Evolutionary conservation across 2,888 invertebrate genomes (phyloP), one percentile per base, ranked within the genome.

Genomic region (Xanthia togata): DNA sequence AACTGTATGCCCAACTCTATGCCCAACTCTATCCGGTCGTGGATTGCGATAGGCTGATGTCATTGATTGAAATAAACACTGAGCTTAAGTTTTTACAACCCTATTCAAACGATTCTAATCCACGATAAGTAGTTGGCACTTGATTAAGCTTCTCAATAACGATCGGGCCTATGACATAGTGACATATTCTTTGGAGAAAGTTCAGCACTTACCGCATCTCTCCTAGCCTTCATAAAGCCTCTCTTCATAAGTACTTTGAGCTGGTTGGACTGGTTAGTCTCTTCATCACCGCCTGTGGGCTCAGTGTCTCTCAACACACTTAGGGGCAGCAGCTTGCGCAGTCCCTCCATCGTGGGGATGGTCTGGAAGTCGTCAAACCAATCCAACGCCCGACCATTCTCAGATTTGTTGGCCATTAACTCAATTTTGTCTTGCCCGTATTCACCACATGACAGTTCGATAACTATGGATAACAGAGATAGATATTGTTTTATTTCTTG

Each of bases 381-480:
- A 14, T 97, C 95, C 12, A 97, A 87, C 23, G 97, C 97, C 90
- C 96, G 97, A 9, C 98, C 98, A 89, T 98, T 98, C 83, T 97
- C 97, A 0, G 98, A 97, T 73, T 97, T 98, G 12, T 95, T 94
- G 26, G 98, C 97, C 88, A 98, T 96, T 0, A 94, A 90, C 23
- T 97, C 95, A 26, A 98, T 97, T 93, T 98, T 98, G 86, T 99
- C 98, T 50, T 97, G 97, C 0, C 99, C 99, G 90, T 99, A 98
- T 95, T 99, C 99, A 0, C 98, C 99, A 87, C 98, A 98, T 0
- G 99, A 98, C 88, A 99, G 94, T 96, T 99, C 99, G 90, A 99
- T 99, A 50, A 99, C 99, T 99, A 50, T n/a, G 14, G n/a, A 95
- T 2, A 95, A 94, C 14, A 20, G 2, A 68, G 2, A 68, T 44